Base-by-base conservation (phyloP, 1,140 invertebrate species). In the Drosophila nasuta region DNA sequence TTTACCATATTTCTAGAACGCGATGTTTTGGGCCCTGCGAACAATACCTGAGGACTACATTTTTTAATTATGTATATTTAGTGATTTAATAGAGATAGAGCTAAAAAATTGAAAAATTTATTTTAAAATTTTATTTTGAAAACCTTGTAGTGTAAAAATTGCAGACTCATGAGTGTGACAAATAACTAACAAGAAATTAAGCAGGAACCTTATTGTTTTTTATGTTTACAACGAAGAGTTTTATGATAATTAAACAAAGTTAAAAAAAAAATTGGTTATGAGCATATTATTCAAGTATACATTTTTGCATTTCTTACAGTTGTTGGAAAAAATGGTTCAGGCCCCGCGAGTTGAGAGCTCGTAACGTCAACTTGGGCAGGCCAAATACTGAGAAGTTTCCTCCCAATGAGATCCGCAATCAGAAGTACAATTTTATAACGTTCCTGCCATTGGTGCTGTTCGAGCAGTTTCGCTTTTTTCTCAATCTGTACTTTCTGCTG, bases 391-490 rank as follows among this genome's bases (percentile, higher is more conserved):
- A 97, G 85, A 97, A 97, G 91, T 98, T 96, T 93, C 97, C 98
- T 46, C 95, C 97, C 56, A 99, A 99, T 94, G 97, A 98, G 74
- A 98, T 99, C 71, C 95, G 97, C 79, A 99, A 99, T 95, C 98
- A 95, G 91, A 99, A 99, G 95, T 99, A 99, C 93, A 99, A 98
- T 93, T 95, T 99, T 78, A 95, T 99, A 75, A 98, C 98, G 90
- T 99, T 99, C 94, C 95, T 99, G 91, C 99, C 99, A 54, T 92
- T 99, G 94, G 99, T 99, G 48, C 94, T 99, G 49, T 99, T 97
- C 94, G 97, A 99, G 93, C 99, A 99, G 93, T 99, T 99, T 93
- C 98, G 98, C 90, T 99, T 99, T 93, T 99, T 99, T 93, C 94
- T 99, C 51, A 99, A 99, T 94, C 93, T 99, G 7, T 99, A 99